Evolutionary conservation across 1,140 invertebrate genomes (phyloP), one percentile per base, ranked within the genome.

Genomic region (Camponotus vicinus): DNA sequence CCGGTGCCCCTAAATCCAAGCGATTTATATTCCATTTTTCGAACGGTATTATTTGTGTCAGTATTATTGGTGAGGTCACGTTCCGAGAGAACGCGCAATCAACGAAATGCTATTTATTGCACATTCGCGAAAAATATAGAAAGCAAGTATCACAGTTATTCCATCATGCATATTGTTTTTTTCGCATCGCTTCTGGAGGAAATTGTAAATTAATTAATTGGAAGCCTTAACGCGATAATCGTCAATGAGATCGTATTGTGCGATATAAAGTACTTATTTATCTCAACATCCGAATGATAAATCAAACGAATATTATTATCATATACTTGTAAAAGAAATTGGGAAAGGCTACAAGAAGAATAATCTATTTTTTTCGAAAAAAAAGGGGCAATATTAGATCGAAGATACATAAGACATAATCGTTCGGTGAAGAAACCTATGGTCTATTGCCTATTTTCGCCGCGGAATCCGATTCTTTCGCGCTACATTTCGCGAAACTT

Each of bases 11-110:
- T 42, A 83, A 83, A 73, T 73, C 55, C 69, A 40, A n/a, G 55
- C 69, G 69, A 83, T 83, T 83, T 73, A 40, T 83, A 83, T 73
- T 61, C 55, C 79, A 73, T 73, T 83, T 83, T 63, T 83, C 55
- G 55, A 80, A 13, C 69, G 40, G 79, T 83, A 83, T 83, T 83
- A 83, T 83, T 83, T 83, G 79, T 37, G 55, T 73, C 79, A 42
- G 79, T 82, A 82, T 82, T 73, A 82, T 82, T 82, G 67, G 55
- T 21, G 27, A 55, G 27, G 27, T 73, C 40, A 42, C 52, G 79
- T 61, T 57, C 40, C 52, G 27, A 45, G 15, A 45, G 57, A 6
- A 73, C 40, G 55, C 40, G n/a, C 57, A 49, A 83, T 75, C 79
- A 75, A 61, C n/a, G 42, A 75, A 61, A 61, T 57, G n/a, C 79